Evolutionary conservation across 2,113 vertebrate genomes (phyloP).

Genomic region (Phasianus colchicus): DNA sequence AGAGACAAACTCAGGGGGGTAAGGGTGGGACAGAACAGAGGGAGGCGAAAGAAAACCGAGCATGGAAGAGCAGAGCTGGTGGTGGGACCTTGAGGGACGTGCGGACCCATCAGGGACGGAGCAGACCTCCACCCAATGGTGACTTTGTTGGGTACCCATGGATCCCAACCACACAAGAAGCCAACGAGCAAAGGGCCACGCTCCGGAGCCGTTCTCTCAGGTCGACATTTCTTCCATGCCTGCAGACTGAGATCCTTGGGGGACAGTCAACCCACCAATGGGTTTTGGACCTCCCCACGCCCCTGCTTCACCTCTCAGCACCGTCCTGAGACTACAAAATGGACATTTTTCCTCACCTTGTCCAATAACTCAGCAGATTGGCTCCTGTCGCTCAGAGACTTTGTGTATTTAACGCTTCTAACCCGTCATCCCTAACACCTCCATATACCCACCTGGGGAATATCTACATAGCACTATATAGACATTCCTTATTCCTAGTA

Average conservation of each 20-base stretch:
- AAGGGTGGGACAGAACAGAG: background rate
- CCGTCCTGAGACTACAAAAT: background rate
- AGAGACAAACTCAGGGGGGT: slow-evolving; percentile 17
- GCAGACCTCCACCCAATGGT: background rate
- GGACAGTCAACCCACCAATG: background rate
- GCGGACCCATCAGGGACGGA: background rate
- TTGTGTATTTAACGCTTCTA: slow-evolving; percentile 84
- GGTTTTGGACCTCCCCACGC: background rate
- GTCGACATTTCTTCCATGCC: background rate
- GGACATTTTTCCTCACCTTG: background rate
- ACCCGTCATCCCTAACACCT: slow-evolving; percentile 77
- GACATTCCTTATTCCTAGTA: slow-evolving; percentile 75
- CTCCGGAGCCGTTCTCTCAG: background rate
- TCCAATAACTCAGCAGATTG: background rate
- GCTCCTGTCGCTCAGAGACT: slow-evolving; percentile 32
- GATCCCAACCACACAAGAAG: background rate
- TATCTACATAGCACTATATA: slow-evolving; percentile 80
- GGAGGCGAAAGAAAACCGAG: background rate
- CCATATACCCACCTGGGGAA: slow-evolving; percentile 79
- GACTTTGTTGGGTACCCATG: background rate
- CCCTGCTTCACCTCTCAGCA: background rate
- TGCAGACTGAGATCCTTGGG: background rate
- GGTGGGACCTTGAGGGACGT: background rate
- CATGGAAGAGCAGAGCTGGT: background rate
- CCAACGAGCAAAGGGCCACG: background rate